phyloP scores from a whole-genome alignment of 2,113 vertebrate species.

The Meleagris gallopavo region DNA sequence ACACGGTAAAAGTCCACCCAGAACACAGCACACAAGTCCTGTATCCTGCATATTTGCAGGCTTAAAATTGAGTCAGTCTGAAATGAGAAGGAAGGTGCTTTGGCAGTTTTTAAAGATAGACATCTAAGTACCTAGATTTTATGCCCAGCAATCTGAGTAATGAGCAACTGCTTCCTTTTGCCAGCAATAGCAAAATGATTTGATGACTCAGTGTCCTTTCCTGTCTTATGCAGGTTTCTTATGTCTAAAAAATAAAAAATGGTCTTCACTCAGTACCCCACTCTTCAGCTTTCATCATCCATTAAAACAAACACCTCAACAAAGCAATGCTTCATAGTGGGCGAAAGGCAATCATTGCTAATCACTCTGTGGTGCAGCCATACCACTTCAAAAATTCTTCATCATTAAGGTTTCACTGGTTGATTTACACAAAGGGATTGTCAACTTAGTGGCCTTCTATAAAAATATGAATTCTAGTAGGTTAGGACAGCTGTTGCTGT shows the following conservation, averaged over 20 bases:
- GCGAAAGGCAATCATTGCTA: neutral
- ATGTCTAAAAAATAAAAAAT: neutral
- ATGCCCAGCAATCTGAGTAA: conserved; percentile 3
- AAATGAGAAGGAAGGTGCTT: neutral
- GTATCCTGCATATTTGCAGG: neutral
- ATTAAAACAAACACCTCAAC: neutral
- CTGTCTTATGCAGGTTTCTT: neutral
- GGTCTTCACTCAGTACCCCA: neutral
- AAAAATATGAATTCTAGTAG: neutral
- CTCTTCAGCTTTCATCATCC: neutral
- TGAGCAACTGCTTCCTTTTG: conserved; percentile 3
- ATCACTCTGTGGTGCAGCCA: neutral
- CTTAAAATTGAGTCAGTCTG: neutral
- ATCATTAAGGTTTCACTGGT: neutral
- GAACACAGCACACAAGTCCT: neutral
- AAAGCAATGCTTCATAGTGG: neutral
- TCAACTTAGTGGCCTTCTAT: neutral
- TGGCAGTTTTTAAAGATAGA: neutral
- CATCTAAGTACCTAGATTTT: neutral
- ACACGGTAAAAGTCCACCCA: neutral
- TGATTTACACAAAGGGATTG: neutral
- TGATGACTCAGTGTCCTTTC: conserved; percentile 12
- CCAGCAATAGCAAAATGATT: conserved; percentile 8
- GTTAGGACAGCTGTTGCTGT: neutral
- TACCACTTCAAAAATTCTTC: neutral